A percentile compares a stretch with the other conserved stretches of the same genome.
phyloP scores from a whole-genome alignment of 1,140 invertebrate genomes.

The Heterodera schachtii region DNA sequence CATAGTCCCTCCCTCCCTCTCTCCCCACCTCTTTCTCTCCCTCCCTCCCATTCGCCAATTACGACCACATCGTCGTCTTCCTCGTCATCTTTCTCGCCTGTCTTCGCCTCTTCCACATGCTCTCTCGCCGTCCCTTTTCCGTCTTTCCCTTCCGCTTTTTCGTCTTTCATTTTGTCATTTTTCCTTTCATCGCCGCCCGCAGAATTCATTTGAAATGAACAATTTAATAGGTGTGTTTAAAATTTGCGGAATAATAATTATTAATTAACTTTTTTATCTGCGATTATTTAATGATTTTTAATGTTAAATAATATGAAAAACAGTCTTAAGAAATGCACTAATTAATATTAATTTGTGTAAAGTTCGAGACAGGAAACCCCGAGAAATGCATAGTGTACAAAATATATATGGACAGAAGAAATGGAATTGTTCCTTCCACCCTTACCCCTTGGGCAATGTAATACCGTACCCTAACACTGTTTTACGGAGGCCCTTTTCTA shows the following conservation, averaged over 20 bases:
- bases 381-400: no score
- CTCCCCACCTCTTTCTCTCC: background rate
- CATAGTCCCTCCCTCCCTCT: background rate
- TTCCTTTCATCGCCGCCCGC: background rate
- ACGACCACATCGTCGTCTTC: background rate
- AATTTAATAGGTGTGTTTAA: background rate
- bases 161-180: background rate
- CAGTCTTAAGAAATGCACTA: no score
- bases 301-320: no score
- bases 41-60: background rate
- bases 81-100: background rate
- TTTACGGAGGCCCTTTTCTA: no score
- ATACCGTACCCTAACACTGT: no score
- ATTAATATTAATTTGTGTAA: no score
- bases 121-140: background rate
- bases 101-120: background rate
- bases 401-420: no score
- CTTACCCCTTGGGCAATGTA: no score
- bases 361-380: no score
- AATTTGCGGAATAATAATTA: background rate
- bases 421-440: no score
- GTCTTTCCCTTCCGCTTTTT: background rate
- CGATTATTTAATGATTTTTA: no score
- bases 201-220: background rate
- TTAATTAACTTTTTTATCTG: no score